Base-by-base conservation (phyloP, 2,797 vertebrate species). In the Mycteria americana region DNA sequence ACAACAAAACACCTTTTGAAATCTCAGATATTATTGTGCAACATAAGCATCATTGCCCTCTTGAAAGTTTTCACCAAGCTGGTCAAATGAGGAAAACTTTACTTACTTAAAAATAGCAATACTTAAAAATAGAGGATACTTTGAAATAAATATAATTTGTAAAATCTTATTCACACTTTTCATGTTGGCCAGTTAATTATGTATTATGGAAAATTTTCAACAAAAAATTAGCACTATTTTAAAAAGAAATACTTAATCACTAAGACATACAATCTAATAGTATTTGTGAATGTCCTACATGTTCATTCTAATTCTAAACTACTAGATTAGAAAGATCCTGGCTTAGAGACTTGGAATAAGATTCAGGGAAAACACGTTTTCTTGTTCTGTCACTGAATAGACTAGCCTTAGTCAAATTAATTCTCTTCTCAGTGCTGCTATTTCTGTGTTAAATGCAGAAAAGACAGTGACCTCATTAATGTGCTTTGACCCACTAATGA, bases 401-500 rank as follows among this genome's bases (percentile, higher is more conserved):
- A 37, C 17, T 18, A 50, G 13, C 17, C 43, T 69, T 37, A 62
- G 59, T 73, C 50, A 80, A 89, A 69, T 65, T 76, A 59, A 43
- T 83, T 90, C 8, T 82, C 14, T 33, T 79, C 54, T 75, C 45
- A 45, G n/a, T 62, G 37, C 30, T 85, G 50, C 12, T 37, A 2
- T 73, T 92, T 85, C 46, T 74, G 13, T 25, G 60, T 88, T 69
- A 93, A 93, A 83, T 18, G 21, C 13, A 69, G 54, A 83, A 57
- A 63, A 85, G 56, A 28, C 31, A 53, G 10, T 37, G 39, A 67
- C 62, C 35, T 89, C 39, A 59, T 78, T 85, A 41, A 37, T 54
- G 45, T 75, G 33, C 19, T 78, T 54, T 78, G 43, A 74, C 35
- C 53, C 74, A 45, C 13, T 74, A 62, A 70, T 62, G 56, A 81